Evolutionary conservation across 2,113 vertebrate species (phyloP), one percentile per base, ranked within the genome.

Genomic region (Triplophysa rosa): DNA sequence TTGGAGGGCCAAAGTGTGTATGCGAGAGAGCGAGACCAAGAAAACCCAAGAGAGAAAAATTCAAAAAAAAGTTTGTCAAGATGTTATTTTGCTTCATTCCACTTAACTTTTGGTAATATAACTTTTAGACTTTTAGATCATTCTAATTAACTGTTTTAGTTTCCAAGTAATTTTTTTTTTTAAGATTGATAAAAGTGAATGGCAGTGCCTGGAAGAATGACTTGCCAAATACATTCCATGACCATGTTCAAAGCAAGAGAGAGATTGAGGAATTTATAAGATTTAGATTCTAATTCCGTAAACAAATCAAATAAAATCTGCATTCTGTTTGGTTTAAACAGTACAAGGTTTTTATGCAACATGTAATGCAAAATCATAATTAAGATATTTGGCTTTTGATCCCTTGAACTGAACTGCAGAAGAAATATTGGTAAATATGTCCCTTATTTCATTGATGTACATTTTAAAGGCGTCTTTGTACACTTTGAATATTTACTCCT

Each of bases 211-310:
- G 13, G 52, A 16, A 17, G 62, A 13, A 45, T 74, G 0, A 49
- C 16, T 40, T 78, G 69, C 63, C 80, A 82, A 77, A 59, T 66
- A 8, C 49, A 82, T 82, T 67, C 61, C 80, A 54, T n/a, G 16
- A 2, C 24, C 17, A 29, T 33, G 49, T 61, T 67, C 21, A 65
- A 21, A 71, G 67, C 11, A 16, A 47, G 26, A 61, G 6, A n/a
- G 33, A 49, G 24, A 61, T 52, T 52, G 14, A 52, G 49, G 14
- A 52, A 14, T 17, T 17, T 52, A 14, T 17, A 17, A 16, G 49
- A 16, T 52, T 52, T 16, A 16, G 16, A 17, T 17, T 52, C 16
- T 6, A 52, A 6, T 52, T 16, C 13, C 49, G 49, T 5, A 52
- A 52, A 17, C 14, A 49, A 67, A 26, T 24, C 8, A 68, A 49